Evolutionary conservation across 2,113 vertebrate species (phyloP), one percentile per base, ranked within the genome.

Genomic region (Forbesichthys agassizii): DNA sequence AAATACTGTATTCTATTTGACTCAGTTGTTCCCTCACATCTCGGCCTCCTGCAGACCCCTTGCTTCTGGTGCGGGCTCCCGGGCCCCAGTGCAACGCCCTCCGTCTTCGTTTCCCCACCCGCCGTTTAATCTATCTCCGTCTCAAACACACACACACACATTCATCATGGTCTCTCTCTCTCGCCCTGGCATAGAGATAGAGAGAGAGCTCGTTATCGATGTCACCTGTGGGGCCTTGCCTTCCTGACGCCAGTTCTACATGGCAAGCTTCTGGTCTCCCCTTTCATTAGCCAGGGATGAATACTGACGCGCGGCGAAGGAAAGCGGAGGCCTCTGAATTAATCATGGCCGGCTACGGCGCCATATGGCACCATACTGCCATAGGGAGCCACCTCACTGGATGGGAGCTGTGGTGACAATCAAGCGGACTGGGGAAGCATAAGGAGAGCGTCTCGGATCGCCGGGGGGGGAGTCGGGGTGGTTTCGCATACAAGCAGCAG

Each of bases 1-100:
- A 73, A 81, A 84, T 84, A 83, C 88, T 83, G 74, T 55, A 62
- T 42, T 42, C 27, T 27, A 27, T 27, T 27, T 27, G 27, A 27
- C 86, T 85, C 82, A 88, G 89, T 88, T 87, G 86, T 81, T 68
- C 73, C 77, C 79, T 78, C 64, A 68, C 64, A 68, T 82, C 80
- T 84, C 68, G 56, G 77, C 76, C 75, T 76, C 75, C 61, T 62
- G 64, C 66, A 20, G 55, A 58, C 33, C 66, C 74, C 61, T 9
- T 48, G 68, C 71, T 66, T 81, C 73, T 66, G 61, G 52, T 58
- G 80, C 68, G 65, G 61, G 9, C 78, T 78, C 68, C 77, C 51
- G 11, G 69, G 14, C 12, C 64, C 78, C 82, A 81, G 49, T 20
- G 64, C 64, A 66, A 66, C 53, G 33, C 67, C 60, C 73, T 58